Evolutionary conservation across 2,113 vertebrate genomes (phyloP).

Genomic region (Oophaga pumilio): DNA sequence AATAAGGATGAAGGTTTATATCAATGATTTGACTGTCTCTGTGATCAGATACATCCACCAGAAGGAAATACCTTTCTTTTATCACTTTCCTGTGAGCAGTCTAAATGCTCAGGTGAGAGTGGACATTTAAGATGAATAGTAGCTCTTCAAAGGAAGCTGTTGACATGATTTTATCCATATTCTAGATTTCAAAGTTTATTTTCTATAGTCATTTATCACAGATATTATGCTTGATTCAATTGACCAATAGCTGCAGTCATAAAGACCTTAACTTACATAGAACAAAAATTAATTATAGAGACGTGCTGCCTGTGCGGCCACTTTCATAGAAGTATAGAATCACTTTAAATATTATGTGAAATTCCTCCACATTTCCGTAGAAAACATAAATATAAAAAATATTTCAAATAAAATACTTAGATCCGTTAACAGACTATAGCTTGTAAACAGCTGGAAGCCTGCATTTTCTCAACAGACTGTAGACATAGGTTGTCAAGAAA

Average conservation of each 20-base stretch:
- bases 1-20: background rate
- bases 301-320: too few species aligned
- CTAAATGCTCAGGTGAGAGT: slow-evolving; percentile 30
- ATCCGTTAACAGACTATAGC: too few species aligned
- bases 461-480: too few species aligned
- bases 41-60: slow-evolving; percentile 61
- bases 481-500: too few species aligned
- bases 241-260: background rate
- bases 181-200: slow-evolving; percentile 7
- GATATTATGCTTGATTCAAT: background rate
- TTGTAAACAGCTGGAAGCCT: too few species aligned
- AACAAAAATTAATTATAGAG: background rate
- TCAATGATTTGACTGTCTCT: slow-evolving; percentile 34
- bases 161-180: slow-evolving; percentile 15
- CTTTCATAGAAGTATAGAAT: too few species aligned
- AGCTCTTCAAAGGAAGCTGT: slow-evolving; percentile 35
- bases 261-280: background rate
- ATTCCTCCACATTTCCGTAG: too few species aligned
- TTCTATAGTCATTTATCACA: background rate
- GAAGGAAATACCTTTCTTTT: slow-evolving; percentile 62
- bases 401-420: too few species aligned
- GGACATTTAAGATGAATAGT: slow-evolving; percentile 9
- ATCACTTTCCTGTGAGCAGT: slow-evolving; percentile 41
- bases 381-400: too few species aligned
- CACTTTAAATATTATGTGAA: too few species aligned